phyloP scores from a whole-genome alignment of 2,113 vertebrate species.

The Baryphthengus martii region DNA sequence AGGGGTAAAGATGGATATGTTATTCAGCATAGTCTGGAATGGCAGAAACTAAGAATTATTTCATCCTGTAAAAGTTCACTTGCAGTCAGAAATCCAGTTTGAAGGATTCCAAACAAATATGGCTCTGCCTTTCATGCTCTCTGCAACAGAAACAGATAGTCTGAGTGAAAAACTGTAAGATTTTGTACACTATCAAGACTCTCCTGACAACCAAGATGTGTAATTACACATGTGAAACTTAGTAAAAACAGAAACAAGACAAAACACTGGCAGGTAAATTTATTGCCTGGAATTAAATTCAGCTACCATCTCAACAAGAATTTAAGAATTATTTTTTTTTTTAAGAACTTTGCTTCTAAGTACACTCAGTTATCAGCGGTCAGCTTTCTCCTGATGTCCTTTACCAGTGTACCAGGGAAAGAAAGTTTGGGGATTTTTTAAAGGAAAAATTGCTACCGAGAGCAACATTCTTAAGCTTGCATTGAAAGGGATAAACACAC shows the following conservation, averaged over 20 bases:
- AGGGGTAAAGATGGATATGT: neutral
- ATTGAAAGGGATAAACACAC: neutral
- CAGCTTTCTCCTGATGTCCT: neutral
- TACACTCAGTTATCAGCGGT: neutral
- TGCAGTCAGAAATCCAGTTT: constrained; percentile 33
- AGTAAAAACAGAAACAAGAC: neutral
- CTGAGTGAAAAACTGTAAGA: neutral
- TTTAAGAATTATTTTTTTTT: neutral
- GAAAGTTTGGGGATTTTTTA: neutral
- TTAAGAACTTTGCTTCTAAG: neutral
- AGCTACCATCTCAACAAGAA: neutral
- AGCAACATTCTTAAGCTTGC: neutral
- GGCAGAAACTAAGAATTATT: constrained; percentile 21
- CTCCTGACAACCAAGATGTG: neutral
- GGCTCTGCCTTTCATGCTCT: constrained; percentile 16
- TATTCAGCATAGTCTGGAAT: constrained; percentile 10
- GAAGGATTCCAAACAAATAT: constrained; percentile 8
- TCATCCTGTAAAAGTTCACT: neutral
- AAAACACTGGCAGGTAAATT: neutral
- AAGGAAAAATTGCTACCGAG: neutral
- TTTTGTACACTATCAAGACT: neutral
- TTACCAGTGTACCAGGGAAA: neutral
- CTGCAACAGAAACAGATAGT: constrained; percentile 22
- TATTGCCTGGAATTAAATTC: neutral
- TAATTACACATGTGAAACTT: neutral